Conservation (phyloP, 2,113 vertebrate genomes). For the Microcebus ravelobensis region DNA sequence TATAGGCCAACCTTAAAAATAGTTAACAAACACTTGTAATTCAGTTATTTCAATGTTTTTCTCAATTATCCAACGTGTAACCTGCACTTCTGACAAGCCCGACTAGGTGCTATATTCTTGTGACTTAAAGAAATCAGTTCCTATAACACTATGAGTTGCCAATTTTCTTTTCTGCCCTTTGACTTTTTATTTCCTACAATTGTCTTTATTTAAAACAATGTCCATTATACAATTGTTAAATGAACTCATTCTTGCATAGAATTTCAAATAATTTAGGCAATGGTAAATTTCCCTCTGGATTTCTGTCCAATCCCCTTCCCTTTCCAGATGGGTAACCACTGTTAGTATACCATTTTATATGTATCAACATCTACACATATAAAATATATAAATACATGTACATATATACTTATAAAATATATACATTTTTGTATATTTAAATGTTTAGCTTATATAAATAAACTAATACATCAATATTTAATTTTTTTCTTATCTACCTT, state of each 20-base stretch:
- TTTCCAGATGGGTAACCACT: neutral
- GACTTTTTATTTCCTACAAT: neutral
- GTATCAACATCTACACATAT: neutral
- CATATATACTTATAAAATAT: neutral
- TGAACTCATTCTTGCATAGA: neutral
- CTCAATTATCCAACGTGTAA: neutral
- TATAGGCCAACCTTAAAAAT: neutral
- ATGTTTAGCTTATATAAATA: neutral
- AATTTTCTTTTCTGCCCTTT: neutral
- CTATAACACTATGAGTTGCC: neutral
- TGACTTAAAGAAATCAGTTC: neutral
- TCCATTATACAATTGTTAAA: constrained; percentile 24
- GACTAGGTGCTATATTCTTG: neutral
- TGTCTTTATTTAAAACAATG: constrained; percentile 19
- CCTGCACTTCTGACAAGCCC: neutral
- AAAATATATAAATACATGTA: neutral
- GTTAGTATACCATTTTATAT: neutral
- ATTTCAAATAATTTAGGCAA: constrained; percentile 5
- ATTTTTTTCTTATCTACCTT: neutral
- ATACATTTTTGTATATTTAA: neutral
- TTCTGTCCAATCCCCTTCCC: neutral
- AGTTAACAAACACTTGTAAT: neutral
- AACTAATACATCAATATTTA: neutral
- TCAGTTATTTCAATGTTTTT: neutral
- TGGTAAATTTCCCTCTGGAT: neutral